A percentile compares a stretch with the other conserved stretches of the same genome.
Evolutionary conservation across 2,888 invertebrate species (phyloP).

Genomic region (Cyaniris semiargus): DNA sequence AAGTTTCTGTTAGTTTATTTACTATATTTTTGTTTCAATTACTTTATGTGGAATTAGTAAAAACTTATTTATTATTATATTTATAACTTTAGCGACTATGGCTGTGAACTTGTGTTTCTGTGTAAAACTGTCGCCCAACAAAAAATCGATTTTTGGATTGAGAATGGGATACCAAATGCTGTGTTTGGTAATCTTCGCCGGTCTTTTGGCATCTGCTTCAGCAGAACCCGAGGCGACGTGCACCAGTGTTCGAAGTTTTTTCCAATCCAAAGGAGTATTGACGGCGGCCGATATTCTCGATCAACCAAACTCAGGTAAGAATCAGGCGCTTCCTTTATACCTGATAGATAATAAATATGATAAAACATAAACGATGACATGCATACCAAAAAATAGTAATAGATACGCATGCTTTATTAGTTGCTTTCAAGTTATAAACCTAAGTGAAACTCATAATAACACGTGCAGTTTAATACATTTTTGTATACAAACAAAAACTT

Average conservation of each 20-base stretch:
- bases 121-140: conserved; percentile 74
- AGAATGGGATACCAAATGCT: conserved; percentile 72
- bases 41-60: conserved; percentile 51
- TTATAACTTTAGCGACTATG: conserved; percentile 57
- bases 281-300: conserved; percentile 71
- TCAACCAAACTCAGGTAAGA: conserved; percentile 78
- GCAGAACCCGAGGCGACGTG: conserved; percentile 71
- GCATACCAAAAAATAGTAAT: conserved; percentile 3
- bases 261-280: conserved; percentile 76
- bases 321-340: conserved; percentile 51
- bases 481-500: conserved; percentile 1
- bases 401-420: background rate
- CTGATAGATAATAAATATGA: conserved; percentile 47
- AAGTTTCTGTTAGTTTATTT: conserved; percentile 48
- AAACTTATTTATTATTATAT: conserved; percentile 49
- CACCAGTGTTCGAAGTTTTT: conserved; percentile 73
- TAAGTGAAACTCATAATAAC: background rate
- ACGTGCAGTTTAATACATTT: background rate
- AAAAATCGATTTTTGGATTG: conserved; percentile 79
- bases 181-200: conserved; percentile 68
- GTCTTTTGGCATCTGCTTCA: conserved; percentile 60
- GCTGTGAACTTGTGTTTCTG: conserved; percentile 76
- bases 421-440: background rate
- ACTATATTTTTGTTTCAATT: conserved; percentile 58
- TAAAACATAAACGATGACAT: conserved; percentile 1